Evolutionary conservation across 2,113 vertebrate species (phyloP).

Genomic region (Psilopsiagon aymara): DNA sequence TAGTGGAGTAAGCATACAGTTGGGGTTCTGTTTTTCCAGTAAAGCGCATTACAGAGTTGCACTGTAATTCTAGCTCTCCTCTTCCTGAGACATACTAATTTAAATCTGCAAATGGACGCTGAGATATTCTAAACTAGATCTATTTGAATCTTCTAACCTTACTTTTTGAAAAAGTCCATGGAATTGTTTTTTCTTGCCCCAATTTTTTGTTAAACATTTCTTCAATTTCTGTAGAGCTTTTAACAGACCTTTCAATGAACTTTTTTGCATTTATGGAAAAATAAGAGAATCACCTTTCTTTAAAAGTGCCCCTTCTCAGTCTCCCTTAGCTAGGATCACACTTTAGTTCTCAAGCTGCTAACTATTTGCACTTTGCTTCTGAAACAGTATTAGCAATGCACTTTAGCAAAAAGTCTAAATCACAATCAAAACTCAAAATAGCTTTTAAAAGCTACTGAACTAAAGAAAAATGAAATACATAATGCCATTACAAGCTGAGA

Average conservation of each 20-base stretch:
- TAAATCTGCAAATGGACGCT: neutral
- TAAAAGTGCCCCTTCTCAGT: neutral
- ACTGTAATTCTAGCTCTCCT: neutral
- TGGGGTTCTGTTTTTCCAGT: neutral
- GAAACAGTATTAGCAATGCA: neutral
- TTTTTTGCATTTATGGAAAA: neutral
- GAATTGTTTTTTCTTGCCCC: neutral
- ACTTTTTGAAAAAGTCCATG: neutral
- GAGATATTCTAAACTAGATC: neutral
- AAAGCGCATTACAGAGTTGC: neutral
- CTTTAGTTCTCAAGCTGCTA: neutral
- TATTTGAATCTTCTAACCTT: neutral
- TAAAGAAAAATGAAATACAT: neutral
- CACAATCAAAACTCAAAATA: neutral
- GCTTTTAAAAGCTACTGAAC: neutral
- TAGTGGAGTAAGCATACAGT: neutral
- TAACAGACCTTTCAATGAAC: neutral
- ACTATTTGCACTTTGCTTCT: neutral
- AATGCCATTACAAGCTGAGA: neutral
- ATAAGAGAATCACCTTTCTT: neutral
- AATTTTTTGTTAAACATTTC: neutral
- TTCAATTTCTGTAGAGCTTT: neutral
- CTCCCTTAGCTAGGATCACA: neutral
- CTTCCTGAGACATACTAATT: neutral
- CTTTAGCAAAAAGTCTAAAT: neutral